phyloP scores from a whole-genome alignment of 2,113 vertebrate genomes.

The Ancistrus triradiatus region DNA sequence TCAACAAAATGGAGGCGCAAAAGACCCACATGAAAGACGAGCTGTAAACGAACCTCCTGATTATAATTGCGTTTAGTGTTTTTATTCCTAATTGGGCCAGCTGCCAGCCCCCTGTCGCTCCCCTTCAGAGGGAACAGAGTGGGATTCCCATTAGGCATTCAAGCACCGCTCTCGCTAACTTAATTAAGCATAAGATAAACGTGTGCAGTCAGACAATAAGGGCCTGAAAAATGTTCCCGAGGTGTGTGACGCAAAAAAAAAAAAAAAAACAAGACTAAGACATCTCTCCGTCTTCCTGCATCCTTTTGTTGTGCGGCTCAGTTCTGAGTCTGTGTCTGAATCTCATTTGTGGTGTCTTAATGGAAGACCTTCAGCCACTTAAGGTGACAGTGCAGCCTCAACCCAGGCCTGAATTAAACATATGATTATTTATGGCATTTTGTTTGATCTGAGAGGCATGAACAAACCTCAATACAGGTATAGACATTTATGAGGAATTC shows the following conservation, averaged over 20 bases:
- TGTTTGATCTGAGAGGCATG: too few species aligned
- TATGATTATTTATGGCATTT: background rate
- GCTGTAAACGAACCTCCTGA: conserved; percentile 36
- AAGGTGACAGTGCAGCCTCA: too few species aligned
- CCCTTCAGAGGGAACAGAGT: conserved; percentile 7
- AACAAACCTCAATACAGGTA: too few species aligned
- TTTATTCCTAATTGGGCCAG: conserved; percentile 35
- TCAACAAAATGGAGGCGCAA: conserved; percentile 42
- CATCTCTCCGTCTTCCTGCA: too few species aligned
- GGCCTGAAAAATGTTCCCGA: conserved; percentile 11
- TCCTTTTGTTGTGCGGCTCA: background rate
- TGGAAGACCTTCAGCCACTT: too few species aligned
- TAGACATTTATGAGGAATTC: too few species aligned
- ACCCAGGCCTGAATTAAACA: background rate
- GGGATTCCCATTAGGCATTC: conserved; percentile 34
- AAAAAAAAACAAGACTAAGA: background rate
- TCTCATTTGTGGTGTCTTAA: background rate
- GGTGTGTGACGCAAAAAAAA: background rate
- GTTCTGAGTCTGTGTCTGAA: background rate
- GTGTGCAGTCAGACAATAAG: conserved; percentile 12
- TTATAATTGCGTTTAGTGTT: conserved; percentile 48
- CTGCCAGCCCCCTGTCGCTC: conserved; percentile 30
- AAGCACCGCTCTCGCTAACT: conserved; percentile 34
- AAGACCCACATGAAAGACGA: conserved; percentile 41
- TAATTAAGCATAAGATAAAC: conserved; percentile 51